A percentile compares a stretch with the other conserved stretches of the same genome.
Evolutionary conservation across 1,140 invertebrate species (phyloP).

Genomic region (Patella vulgata): DNA sequence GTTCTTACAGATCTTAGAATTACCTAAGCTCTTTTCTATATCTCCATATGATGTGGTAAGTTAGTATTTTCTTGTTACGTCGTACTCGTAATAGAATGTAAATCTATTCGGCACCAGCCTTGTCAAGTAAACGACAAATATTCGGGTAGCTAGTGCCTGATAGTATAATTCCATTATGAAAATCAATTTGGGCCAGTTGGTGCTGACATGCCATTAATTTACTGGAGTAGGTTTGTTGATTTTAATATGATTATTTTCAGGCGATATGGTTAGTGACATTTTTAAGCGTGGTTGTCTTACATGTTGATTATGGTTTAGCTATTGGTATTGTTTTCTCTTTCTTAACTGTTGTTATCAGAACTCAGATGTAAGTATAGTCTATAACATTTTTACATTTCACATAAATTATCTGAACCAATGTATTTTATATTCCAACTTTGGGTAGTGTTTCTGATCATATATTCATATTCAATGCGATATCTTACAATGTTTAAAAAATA

Average conservation of each 20-base stretch:
- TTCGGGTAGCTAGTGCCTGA: no score
- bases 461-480: neutral
- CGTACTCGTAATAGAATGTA: no score
- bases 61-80: neutral
- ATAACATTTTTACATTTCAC: neutral
- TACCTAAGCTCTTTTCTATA: slow-evolving; percentile 61
- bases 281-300: slow-evolving; percentile 34
- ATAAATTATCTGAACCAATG: neutral
- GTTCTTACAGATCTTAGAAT: slow-evolving; percentile 66
- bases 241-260: no score
- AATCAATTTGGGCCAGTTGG: no score
- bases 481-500: neutral
- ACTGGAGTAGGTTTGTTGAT: no score
- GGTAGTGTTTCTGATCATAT: slow-evolving; percentile 11
- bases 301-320: slow-evolving; percentile 46
- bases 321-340: slow-evolving; percentile 50
- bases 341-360: slow-evolving; percentile 48
- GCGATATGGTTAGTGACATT: slow-evolving; percentile 52
- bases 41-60: slow-evolving; percentile 67
- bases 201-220: no score
- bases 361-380: slow-evolving; percentile 45
- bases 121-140: no score
- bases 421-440: neutral
- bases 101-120: no score
- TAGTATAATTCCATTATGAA: no score